phyloP scores from a whole-genome alignment of 1,140 invertebrate species.

The Liolophura sinensis region DNA sequence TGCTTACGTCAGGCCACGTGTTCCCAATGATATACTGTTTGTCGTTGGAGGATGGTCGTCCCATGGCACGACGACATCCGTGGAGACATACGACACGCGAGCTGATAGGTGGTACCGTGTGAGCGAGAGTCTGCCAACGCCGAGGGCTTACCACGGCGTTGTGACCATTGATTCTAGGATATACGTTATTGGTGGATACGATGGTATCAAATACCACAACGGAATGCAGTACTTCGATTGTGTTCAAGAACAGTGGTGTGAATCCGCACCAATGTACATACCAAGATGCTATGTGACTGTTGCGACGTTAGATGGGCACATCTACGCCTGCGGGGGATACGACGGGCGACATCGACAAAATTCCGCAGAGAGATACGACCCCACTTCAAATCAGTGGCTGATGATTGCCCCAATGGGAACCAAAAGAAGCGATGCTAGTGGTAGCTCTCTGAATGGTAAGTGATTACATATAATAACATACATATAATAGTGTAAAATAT shows the following conservation, averaged over 20 bases:
- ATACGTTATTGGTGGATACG: slow-evolving; percentile 41
- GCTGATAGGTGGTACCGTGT: slow-evolving; percentile 4
- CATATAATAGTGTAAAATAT: not conserved
- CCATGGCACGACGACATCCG: not conserved
- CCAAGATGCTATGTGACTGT: slow-evolving; percentile 26
- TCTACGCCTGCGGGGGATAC: slow-evolving; percentile 38
- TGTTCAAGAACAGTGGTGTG: slow-evolving; percentile 22
- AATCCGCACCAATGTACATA: slow-evolving; percentile 31
- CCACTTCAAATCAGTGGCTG: slow-evolving; percentile 28
- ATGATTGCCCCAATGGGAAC: slow-evolving; percentile 17
- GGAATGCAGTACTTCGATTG: slow-evolving; percentile 33
- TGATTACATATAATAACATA: not conserved
- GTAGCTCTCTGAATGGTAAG: slow-evolving; percentile 62
- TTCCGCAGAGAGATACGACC: slow-evolving; percentile 30
- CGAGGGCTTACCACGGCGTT: slow-evolving; percentile 37
- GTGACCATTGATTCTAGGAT: slow-evolving; percentile 27
- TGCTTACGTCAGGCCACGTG: slow-evolving; percentile 3
- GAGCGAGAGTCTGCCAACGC: slow-evolving; percentile 7
- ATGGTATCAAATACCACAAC: slow-evolving; percentile 40
- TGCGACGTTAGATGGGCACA: slow-evolving; percentile 24
- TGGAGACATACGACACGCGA: not conserved
- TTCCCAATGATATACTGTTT: not conserved
- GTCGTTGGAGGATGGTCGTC: not conserved
- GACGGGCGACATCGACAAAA: slow-evolving; percentile 23
- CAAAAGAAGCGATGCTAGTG: slow-evolving; percentile 73